A percentile compares a stretch with the other conserved stretches of the same genome.
Evolutionary conservation across 2,888 invertebrate genomes (phyloP).

Genomic region (Sarcophaga variegata): DNA sequence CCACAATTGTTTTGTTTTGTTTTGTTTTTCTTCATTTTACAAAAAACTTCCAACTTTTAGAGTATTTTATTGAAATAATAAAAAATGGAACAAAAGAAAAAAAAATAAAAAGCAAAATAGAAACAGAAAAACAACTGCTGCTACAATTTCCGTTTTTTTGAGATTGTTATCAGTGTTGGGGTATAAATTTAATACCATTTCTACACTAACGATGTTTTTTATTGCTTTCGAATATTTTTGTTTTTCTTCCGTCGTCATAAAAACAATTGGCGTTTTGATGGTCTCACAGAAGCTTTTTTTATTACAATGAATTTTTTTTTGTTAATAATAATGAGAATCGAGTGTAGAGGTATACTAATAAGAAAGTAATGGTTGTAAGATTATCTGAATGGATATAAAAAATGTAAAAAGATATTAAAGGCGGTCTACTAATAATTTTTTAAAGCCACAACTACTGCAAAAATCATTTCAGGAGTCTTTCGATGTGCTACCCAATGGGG

Average conservation of each 20-base stretch:
- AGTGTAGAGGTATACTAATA: too few relatives aligned
- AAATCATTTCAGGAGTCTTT: too few relatives aligned
- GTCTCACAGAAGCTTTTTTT: background rate
- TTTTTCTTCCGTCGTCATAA: slow-evolving; percentile 3
- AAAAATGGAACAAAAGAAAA: background rate
- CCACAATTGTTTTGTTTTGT: background rate
- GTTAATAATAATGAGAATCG: background rate
- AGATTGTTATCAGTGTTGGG: slow-evolving; percentile 45
- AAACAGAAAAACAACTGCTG: slow-evolving; percentile 3
- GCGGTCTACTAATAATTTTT: too few relatives aligned
- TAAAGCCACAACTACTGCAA: too few relatives aligned
- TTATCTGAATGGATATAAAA: too few relatives aligned
- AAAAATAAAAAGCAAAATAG: background rate
- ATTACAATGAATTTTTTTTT: background rate
- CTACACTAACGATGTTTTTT: slow-evolving; percentile 27
- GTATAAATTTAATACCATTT: slow-evolving; percentile 29
- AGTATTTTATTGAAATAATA: slow-evolving; percentile 5
- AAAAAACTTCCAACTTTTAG: background rate
- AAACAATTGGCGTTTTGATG: background rate
- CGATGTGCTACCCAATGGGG: too few relatives aligned
- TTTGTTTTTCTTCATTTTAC: background rate
- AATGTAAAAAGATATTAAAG: too few relatives aligned
- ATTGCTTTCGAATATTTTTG: background rate
- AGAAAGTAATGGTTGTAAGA: too few relatives aligned
- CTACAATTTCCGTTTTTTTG: slow-evolving; percentile 51